Percentiles rank a stretch among this genome's conserved stretches.
These are phyloP conservation scores for Luperina nickerlii DNA, from an alignment of 2,888 invertebrate genomes.

Conservation along the genomic window DNA sequence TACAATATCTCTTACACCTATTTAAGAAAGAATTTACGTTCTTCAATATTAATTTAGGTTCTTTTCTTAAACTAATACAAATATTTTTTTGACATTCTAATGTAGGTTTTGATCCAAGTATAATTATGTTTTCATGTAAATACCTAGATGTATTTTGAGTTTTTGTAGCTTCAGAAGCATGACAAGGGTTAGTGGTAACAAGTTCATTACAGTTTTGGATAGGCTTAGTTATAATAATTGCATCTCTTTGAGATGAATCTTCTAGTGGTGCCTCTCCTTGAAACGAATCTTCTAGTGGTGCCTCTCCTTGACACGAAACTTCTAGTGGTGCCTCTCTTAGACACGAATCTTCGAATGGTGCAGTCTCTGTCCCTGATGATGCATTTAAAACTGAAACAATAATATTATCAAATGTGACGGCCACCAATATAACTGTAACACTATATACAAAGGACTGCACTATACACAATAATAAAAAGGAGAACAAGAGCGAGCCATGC, in stretches of 20 bases:
- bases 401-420: neutral
- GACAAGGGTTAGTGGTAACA: neutral
- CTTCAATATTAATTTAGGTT: slow-evolving; percentile 70
- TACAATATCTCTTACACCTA: slow-evolving; percentile 77
- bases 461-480: too few species aligned
- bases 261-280: neutral
- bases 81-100: slow-evolving; percentile 36
- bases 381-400: slow-evolving; percentile 32
- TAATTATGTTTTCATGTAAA: slow-evolving; percentile 73
- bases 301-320: neutral
- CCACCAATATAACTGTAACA: neutral
- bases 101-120: slow-evolving; percentile 76
- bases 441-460: too few species aligned
- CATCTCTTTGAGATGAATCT: slow-evolving; percentile 34
- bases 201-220: neutral
- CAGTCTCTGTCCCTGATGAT: slow-evolving; percentile 5
- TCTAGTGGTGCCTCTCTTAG: neutral
- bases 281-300: neutral
- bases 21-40: slow-evolving; percentile 74
- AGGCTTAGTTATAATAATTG: neutral
- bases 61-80: slow-evolving; percentile 24
- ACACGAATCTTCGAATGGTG: neutral
- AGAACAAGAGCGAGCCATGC: neutral
- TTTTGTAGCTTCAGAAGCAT: slow-evolving; percentile 10
- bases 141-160: slow-evolving; percentile 15